Conservation (phyloP, 2,888 invertebrate genomes). For the Lottia gigantea region DNA sequence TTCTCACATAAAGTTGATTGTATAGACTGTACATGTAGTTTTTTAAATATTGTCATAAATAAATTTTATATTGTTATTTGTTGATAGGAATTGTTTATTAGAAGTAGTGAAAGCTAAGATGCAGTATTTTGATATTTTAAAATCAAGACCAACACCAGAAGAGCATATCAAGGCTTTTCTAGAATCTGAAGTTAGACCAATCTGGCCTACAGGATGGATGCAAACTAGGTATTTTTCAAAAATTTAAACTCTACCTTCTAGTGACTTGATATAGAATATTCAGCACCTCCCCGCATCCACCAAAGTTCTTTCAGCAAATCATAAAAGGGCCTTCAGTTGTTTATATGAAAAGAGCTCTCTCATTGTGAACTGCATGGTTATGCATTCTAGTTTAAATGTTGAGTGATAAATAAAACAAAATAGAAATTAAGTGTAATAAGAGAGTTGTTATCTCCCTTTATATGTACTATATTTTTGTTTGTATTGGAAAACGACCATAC, state of each 20-base stretch:
- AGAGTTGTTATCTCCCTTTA: too few relatives aligned
- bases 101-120: constrained; percentile 69
- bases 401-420: too few relatives aligned
- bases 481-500: too few relatives aligned
- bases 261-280: background rate
- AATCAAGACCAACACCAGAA: constrained; percentile 65
- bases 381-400: too few relatives aligned
- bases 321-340: background rate
- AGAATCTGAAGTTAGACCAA: constrained; percentile 73
- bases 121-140: constrained; percentile 70
- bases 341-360: background rate
- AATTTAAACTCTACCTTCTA: too few relatives aligned
- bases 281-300: too few relatives aligned
- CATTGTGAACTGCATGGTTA: too few relatives aligned
- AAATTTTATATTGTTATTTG: background rate
- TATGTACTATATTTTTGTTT: too few relatives aligned
- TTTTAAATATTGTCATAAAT: too few relatives aligned
- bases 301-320: background rate
- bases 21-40: too few relatives aligned
- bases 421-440: too few relatives aligned
- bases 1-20: too few relatives aligned
- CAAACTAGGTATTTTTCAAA: constrained; percentile 66
- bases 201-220: constrained; percentile 80
- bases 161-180: constrained; percentile 73
- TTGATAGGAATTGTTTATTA: constrained; percentile 57